Conservation (phyloP, 2,888 invertebrate species). For the Ommatoiulus sabulosus region DNA sequence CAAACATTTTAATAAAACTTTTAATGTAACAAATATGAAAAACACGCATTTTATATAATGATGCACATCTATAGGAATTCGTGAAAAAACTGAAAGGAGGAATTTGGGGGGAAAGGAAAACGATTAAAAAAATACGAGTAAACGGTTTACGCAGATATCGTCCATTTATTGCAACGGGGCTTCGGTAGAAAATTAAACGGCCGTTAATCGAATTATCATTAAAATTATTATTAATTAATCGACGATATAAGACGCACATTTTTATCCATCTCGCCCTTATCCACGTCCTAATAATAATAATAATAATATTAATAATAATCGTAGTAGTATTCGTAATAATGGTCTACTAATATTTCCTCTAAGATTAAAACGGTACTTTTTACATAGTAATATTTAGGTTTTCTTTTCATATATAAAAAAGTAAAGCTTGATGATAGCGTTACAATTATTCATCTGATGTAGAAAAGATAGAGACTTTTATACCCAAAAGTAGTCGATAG, state of each 20-base stretch:
- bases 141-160: constrained; percentile 50
- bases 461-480: constrained; percentile 57
- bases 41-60: constrained; percentile 54
- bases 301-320: constrained; percentile 51
- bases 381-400: constrained; percentile 17
- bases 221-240: constrained; percentile 47
- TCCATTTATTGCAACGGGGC: constrained; percentile 54
- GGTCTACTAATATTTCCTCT: constrained; percentile 46
- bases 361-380: constrained; percentile 44
- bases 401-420: constrained; percentile 57
- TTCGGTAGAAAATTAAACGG: constrained; percentile 51
- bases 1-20: constrained; percentile 57
- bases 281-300: not conserved
- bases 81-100: not conserved
- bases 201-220: constrained; percentile 45
- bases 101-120: not conserved
- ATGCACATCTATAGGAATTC: constrained; percentile 53
- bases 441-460: constrained; percentile 57
- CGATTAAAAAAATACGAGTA: not conserved
- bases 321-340: not conserved
- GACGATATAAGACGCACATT: not conserved
- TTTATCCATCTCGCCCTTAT: not conserved
- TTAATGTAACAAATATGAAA: constrained; percentile 57
- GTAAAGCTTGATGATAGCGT: constrained; percentile 54
- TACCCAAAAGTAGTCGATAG: constrained; percentile 58